These are phyloP conservation scores for Bufo bufo DNA, from an alignment of 2,113 vertebrate species.

Conservation along the genomic window DNA sequence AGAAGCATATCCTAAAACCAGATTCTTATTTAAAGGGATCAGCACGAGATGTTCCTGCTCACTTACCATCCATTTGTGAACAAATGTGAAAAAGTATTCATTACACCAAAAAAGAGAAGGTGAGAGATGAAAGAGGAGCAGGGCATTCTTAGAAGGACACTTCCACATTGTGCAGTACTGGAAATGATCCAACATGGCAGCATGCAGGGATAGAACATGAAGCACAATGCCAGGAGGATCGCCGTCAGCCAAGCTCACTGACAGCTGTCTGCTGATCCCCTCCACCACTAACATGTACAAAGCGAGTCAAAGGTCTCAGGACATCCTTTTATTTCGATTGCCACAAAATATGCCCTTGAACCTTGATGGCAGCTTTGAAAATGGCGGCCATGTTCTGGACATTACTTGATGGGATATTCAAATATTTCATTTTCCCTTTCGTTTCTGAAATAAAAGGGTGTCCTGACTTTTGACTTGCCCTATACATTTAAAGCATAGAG, in stretches of 20 bases:
- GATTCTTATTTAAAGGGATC: not conserved
- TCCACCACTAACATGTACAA: too few species aligned
- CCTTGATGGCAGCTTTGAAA: too few species aligned
- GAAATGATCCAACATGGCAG: not conserved
- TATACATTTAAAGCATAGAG: too few species aligned
- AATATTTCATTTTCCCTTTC: too few species aligned
- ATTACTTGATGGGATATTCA: too few species aligned
- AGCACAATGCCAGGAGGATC: not conserved
- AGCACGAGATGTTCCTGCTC: not conserved
- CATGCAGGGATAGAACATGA: not conserved
- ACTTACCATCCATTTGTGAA: not conserved
- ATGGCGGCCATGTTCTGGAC: too few species aligned
- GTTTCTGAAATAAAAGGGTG: too few species aligned
- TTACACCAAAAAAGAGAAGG: not conserved
- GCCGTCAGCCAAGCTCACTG: not conserved
- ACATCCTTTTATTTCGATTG: too few species aligned
- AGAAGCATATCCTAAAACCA: not conserved
- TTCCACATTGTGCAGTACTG: not conserved
- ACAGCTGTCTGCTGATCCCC: not conserved
- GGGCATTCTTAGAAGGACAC: not conserved
- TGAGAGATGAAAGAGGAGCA: not conserved
- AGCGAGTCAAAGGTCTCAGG: too few species aligned
- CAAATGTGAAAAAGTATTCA: not conserved
- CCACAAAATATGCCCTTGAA: too few species aligned
- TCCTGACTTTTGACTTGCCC: too few species aligned